Conservation (phyloP, 2,113 vertebrate species). For the Cinclus cinclus region DNA sequence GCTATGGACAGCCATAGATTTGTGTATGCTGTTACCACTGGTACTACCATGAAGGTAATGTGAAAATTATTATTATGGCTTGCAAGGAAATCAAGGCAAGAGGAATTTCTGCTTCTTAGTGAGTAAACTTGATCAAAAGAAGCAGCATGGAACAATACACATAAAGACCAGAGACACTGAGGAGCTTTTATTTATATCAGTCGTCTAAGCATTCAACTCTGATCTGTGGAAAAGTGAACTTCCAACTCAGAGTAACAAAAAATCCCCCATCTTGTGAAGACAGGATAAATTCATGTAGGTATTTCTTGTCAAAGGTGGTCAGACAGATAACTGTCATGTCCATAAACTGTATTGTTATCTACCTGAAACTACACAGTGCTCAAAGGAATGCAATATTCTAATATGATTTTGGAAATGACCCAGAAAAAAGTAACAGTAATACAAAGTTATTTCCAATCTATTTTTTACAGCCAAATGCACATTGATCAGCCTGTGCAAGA, state of each 20-base stretch:
- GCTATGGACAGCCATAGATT: neutral
- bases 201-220: neutral
- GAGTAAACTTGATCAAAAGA: neutral
- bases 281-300: neutral
- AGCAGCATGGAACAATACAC: neutral
- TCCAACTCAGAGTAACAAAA: neutral
- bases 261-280: neutral
- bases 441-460: neutral
- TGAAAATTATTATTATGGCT: neutral
- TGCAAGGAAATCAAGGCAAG: neutral
- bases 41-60: neutral
- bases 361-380: neutral
- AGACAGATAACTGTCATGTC: neutral
- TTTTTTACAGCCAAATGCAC: neutral
- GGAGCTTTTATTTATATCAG: neutral
- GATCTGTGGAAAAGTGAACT: neutral
- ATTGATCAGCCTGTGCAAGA: neutral
- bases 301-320: neutral
- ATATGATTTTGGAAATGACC: neutral
- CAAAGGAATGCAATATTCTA: neutral
- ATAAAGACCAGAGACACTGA: neutral
- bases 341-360: neutral
- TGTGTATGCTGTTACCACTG: neutral
- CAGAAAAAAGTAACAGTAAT: neutral
- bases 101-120: neutral